Percentiles rank a stretch among this genome's conserved stretches.
phyloP scores from a whole-genome alignment of 2,113 vertebrate species.

The Odontesthes bonariensis region DNA sequence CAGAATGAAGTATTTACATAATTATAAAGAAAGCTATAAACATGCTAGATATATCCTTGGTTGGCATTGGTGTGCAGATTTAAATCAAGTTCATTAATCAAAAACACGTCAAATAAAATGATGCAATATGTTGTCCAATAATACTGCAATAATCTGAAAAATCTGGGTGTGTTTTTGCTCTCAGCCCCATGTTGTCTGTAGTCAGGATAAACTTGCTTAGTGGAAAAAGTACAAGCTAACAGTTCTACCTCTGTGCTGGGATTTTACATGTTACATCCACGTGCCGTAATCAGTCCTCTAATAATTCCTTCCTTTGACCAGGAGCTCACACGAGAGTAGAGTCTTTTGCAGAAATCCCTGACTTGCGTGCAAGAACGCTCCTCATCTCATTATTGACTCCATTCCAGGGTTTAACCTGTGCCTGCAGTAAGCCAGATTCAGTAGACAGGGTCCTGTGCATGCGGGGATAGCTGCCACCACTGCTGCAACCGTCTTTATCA shows the following conservation, averaged over 20 bases:
- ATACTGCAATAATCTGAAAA: conserved; percentile 10
- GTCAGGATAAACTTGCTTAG: conserved; percentile 27
- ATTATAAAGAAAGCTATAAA: conserved; percentile 28
- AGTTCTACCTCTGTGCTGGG: conserved; percentile 9
- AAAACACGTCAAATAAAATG: conserved; percentile 20
- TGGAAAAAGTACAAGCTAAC: background rate
- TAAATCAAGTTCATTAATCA: conserved; percentile 32
- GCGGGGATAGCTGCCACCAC: conserved; percentile 61
- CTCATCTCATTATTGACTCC: conserved; percentile 87
- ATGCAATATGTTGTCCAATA: background rate
- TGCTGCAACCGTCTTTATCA: conserved; percentile 69
- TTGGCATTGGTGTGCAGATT: conserved; percentile 18
- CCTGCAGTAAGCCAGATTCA: conserved; percentile 80
- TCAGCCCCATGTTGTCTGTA: background rate
- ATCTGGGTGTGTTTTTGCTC: background rate
- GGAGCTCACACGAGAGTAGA: conserved; percentile 88
- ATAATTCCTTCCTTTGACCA: background rate
- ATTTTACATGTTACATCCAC: background rate
- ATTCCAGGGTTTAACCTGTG: conserved; percentile 84
- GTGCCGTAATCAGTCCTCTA: background rate
- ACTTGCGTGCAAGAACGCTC: conserved; percentile 81
- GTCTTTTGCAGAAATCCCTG: conserved; percentile 82
- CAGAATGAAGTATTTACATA: conserved; percentile 50
- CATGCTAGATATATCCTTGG: conserved; percentile 25
- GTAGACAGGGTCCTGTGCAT: conserved; percentile 83